Base-by-base conservation (phyloP, 2,888 invertebrate genomes). In the Dorcus parallelipipedus region DNA sequence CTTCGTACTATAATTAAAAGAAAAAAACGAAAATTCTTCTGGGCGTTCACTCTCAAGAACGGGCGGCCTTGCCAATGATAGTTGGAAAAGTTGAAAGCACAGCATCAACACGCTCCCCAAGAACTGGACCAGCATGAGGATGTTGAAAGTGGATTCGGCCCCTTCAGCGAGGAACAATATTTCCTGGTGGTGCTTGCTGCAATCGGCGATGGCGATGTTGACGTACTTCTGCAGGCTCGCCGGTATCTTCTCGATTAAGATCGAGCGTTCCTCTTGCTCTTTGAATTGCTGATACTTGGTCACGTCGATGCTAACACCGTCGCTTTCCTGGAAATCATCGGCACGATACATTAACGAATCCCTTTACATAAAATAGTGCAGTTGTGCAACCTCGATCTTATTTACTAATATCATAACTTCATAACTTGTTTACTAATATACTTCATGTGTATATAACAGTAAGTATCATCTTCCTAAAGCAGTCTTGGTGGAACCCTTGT, bases 21-120 rank as follows among this genome's bases (percentile, higher is more conserved):
- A 5, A 33, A 33, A 33, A 33, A 5, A 5, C 6, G 3, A 33
- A 33, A 33, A 33, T 7, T 33, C 3, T 20, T 20, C 2, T 20
- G 20, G 3, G 20, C 3, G 20, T 20, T 6, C 26, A 5, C 26
- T 26, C 26, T 26, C 26, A 26, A 1, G 5, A 26, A 26, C 2
- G 3, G 26, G 26, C 5, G 26, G 26, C 5, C 59, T 55, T 59
- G 63, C 65, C 45, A 65, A 52, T 33, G 64, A 65, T 14, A 58
- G 58, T 53, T 65, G 64, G 53, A 63, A 65, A 6, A 65, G 52
- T 38, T 55, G 59, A 9, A 65, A 61, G 14, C 63, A 63, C 9
- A 65, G 17, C 9, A 54, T 40, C 33, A 56, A 38, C 8, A 65
- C 41, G 48, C 57, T 57, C 20, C 62, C 60, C 39, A 65, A 51